Base-by-base conservation (phyloP, 1,140 invertebrate genomes). In the Himalopsyche phryganea region DNA sequence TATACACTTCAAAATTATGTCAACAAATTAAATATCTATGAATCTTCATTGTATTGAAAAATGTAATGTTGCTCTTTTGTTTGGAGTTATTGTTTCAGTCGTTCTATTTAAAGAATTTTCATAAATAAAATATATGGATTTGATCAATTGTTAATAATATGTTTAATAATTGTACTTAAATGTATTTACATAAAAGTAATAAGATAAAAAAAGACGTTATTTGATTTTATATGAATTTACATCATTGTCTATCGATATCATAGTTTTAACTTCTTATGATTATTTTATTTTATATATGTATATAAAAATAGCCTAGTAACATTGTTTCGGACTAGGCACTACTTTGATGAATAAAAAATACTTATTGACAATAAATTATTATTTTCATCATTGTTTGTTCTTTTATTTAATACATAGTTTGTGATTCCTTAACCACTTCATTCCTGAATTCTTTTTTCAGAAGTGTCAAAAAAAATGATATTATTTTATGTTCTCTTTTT, bases 301-400 rank as follows among this genome's bases (percentile, higher is more conserved):
- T 17, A 49, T 57, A 53, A 48, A 49, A 9, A 57, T n/a, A 51
- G 35, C 40, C 48, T 58, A 58, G 56, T 35, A 32, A 46, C 7
- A 23, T 49, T 58, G 56, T 58, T 58, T 51, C 41, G 18, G 38
- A 33, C 47, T 50, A 58, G 56, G 41, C 38, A 50, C 42, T 50
- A 51, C 17, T 17, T 47, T 36, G 42, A 51, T 44, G 32, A 51
- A 49, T 32, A 14, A 58, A 48, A 46, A 58, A 57, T 58, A 45
- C 48, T 58, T 51, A 58, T 42, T 40, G 56, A 58, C 56, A 58
- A 58, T 58, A 58, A 58, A 58, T 58, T 58, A 51, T 58, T 58
- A 7, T 44, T 38, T 50, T 19, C 49, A 23, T 57, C 54, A 47
- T 41, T 46, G 14, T 54, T 41, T 52, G 14, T 52, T 52, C 36